Evolutionary conservation across 2,113 vertebrate species (phyloP).

Genomic region (Pomatostomus ruficeps): DNA sequence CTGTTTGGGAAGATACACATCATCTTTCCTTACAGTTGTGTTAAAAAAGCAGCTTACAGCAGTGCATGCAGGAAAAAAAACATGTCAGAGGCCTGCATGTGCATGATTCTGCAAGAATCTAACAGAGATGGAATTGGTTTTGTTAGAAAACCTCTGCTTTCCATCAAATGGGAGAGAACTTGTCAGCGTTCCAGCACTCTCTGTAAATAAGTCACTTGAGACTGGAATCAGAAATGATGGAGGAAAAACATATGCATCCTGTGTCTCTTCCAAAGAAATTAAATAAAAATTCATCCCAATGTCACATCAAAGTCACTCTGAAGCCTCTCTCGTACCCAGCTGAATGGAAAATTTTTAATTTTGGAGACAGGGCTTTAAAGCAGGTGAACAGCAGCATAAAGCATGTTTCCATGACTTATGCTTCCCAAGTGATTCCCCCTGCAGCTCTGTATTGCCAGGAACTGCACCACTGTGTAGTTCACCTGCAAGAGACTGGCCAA

Average conservation of each 20-base stretch:
- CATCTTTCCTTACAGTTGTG: neutral
- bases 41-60: neutral
- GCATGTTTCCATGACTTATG: neutral
- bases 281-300: neutral
- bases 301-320: neutral
- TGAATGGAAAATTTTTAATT: neutral
- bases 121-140: neutral
- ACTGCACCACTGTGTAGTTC: neutral
- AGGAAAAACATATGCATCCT: neutral
- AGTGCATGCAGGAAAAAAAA: rapidly evolving
- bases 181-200: neutral
- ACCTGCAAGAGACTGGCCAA: neutral
- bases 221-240: neutral
- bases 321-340: neutral
- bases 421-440: neutral
- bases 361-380: neutral
- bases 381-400: neutral
- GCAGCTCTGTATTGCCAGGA: neutral
- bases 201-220: neutral
- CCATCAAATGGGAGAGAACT: neutral
- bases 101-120: neutral
- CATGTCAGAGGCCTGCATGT: neutral
- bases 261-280: neutral
- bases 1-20: slow-evolving; percentile 57
- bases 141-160: neutral